These are phyloP conservation scores for Chelonoidis abingdonii DNA, from an alignment of 2,113 vertebrate genomes.

Conservation along the genomic window DNA sequence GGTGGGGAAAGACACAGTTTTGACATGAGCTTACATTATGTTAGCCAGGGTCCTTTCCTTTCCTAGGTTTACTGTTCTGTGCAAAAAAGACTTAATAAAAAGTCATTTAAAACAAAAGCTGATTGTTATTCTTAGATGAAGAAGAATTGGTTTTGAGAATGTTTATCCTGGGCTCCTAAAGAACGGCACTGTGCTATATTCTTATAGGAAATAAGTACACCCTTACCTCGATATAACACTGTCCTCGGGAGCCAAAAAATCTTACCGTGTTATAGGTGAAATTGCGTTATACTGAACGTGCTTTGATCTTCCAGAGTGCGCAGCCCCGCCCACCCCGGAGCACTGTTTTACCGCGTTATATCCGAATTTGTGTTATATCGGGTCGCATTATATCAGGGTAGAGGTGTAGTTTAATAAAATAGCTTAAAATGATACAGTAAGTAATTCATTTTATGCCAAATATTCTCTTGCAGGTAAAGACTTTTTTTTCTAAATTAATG, in stretches of 20 bases:
- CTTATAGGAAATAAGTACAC: not conserved
- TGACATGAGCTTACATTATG: not conserved
- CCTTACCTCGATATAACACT: no score
- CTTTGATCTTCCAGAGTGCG: no score
- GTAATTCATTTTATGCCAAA: not conserved
- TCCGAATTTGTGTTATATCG: no score
- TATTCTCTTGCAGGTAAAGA: not conserved
- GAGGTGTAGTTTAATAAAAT: not conserved
- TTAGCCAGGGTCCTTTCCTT: not conserved
- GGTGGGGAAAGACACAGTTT: not conserved
- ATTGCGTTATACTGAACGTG: no score
- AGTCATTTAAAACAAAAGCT: rapidly evolving
- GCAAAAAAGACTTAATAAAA: not conserved
- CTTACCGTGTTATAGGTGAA: no score
- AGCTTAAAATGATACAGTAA: not conserved
- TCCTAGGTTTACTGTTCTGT: not conserved
- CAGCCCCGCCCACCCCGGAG: no score
- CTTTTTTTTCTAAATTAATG: not conserved
- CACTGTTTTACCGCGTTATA: no score
- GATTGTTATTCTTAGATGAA: not conserved
- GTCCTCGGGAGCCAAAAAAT: no score
- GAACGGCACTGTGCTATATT: not conserved
- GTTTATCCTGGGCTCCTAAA: not conserved
- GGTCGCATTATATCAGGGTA: no score
- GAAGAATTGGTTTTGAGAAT: not conserved